Base-by-base conservation (phyloP, 1,140 invertebrate genomes). In the Rhizoglyphus robini region DNA sequence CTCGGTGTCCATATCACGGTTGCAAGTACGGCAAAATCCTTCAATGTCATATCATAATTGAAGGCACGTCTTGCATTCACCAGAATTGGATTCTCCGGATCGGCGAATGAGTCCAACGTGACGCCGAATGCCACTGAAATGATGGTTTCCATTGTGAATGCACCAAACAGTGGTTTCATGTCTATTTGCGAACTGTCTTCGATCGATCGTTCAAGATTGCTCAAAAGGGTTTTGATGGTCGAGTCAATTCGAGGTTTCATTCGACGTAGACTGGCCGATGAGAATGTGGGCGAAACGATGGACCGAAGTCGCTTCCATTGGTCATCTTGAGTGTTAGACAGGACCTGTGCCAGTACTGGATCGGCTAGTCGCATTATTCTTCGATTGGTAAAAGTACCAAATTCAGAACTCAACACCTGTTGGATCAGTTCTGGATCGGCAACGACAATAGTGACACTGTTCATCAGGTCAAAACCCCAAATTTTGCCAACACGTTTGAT, bases 351-450 rank as follows among this genome's bases (percentile, higher is more conserved):
- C 36, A 8, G 18, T 41, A 41, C 18, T 3, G 41, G 1, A 46
- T 46, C 23, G 18, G 2, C n/a, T n/a, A n/a, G n/a, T n/a, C n/a
- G n/a, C n/a, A 57, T 36, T 62, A 70, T 65, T 30, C 31, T 32
- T 49, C 64, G 48, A 49, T 68, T 65, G 27, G 48, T 47, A 49
- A 70, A 70, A 48, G 67, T 70, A 13, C 38, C 63, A n/a, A 70
- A 70, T 32, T 70, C 49, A 47, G 67, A 68, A 8, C 67, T 63
- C 18, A 69, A 25, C 30, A 70, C 48, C 36, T 70, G 62, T 51
- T 70, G 66, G 30, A 70, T n/a, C 23, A 70, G n/a, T 5, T 68
- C 67, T 2, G 60, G 32, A 48, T 70, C 70, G n/a, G 64, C 65
- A n/a, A 70, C 32, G n/a, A 62, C 48, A 11, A 70, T 30, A 29